Conservation (phyloP, 37 sponge, comb jelly and placozoan genomes). For the Haliclona indistincta region DNA sequence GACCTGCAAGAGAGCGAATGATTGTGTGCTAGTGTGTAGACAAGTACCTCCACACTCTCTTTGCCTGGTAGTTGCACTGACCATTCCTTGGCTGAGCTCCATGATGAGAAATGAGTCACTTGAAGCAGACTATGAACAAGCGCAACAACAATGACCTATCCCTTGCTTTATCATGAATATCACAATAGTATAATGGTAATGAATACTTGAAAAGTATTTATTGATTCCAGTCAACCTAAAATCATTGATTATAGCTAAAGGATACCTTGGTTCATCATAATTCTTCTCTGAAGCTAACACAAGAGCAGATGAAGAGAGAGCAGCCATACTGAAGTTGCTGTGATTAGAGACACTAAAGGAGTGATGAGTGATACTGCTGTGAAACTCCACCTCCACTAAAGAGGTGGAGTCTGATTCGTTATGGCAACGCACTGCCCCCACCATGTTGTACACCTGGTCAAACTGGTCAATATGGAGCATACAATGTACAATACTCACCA, state of each 20-base stretch:
- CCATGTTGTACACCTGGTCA: conserved; percentile 67
- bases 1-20: background rate
- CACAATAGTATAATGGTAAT: background rate
- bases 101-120: conserved; percentile 65
- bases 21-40: background rate
- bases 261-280: conserved; percentile 50
- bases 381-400: conserved; percentile 81
- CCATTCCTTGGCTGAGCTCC: conserved; percentile 76
- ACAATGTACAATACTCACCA: conserved; percentile 14
- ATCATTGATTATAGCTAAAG: background rate
- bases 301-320: conserved; percentile 50
- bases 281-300: conserved; percentile 47
- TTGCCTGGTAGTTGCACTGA: conserved; percentile 50
- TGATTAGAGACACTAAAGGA: conserved; percentile 70
- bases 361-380: conserved; percentile 57
- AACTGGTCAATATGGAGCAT: no score
- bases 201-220: background rate
- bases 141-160: background rate
- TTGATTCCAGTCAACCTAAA: background rate
- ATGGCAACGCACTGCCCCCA: conserved; percentile 79
- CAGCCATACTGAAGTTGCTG: conserved; percentile 58
- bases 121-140: conserved; percentile 56
- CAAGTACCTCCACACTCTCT: conserved; percentile 45
- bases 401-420: conserved; percentile 35
- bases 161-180: background rate